Conservation (phyloP, 2,888 invertebrate species). For the Oegoconia quadripuncta region DNA sequence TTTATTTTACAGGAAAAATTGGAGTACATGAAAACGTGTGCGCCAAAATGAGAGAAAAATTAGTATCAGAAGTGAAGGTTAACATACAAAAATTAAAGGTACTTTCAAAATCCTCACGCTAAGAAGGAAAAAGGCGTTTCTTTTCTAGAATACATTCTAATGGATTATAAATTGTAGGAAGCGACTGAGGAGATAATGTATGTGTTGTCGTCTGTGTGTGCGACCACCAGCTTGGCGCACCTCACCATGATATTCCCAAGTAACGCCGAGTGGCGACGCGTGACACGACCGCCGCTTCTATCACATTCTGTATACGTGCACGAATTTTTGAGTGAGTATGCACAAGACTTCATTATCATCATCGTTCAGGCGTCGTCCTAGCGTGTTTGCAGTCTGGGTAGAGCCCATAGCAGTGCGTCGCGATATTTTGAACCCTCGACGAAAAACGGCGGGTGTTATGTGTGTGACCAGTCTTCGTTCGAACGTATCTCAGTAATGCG, state of each 20-base stretch:
- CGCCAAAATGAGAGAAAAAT: constrained; percentile 88
- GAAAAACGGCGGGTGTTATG: too few species aligned
- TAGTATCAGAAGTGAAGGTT: constrained; percentile 87
- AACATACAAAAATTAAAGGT: constrained; percentile 89
- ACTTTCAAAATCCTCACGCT: too few species aligned
- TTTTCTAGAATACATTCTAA: too few species aligned
- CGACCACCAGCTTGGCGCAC: constrained; percentile 87
- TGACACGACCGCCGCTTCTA: constrained; percentile 40
- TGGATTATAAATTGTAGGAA: constrained; percentile 77
- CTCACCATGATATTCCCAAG: constrained; percentile 90
- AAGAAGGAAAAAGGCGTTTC: too few species aligned
- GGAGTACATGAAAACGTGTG: constrained; percentile 90
- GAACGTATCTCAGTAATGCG: too few species aligned
- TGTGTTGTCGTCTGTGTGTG: constrained; percentile 86
- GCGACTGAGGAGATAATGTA: constrained; percentile 85
- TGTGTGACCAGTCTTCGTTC: too few species aligned
- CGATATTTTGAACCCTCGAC: too few species aligned
- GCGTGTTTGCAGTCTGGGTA: neutral
- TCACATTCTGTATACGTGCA: constrained; percentile 81
- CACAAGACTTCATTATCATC: neutral
- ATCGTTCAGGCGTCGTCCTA: too few species aligned
- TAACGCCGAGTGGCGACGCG: constrained; percentile 81
- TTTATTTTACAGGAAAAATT: constrained; percentile 66
- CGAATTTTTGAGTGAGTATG: constrained; percentile 82
- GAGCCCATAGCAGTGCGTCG: too few species aligned